Conservation (phyloP, 2,888 invertebrate genomes). For the Dryomyza anilis region DNA sequence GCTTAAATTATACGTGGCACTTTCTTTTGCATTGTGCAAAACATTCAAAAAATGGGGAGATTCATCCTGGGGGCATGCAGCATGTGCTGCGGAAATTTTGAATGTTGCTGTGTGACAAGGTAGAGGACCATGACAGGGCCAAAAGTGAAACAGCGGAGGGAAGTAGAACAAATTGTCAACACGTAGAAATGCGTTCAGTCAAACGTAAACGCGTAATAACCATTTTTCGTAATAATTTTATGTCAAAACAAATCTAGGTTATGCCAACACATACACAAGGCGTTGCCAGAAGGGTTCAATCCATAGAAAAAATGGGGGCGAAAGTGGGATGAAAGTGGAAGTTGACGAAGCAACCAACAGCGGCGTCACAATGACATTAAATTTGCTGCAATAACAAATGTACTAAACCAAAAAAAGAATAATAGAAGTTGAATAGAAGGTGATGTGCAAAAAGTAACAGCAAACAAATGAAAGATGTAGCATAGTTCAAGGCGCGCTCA, state of each 20-base stretch:
- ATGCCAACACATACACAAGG: constrained; percentile 28
- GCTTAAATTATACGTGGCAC: background rate
- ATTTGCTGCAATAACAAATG: constrained; percentile 1
- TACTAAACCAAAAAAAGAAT: background rate
- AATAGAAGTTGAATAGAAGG: background rate
- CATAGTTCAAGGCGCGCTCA: background rate
- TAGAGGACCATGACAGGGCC: too few relatives aligned
- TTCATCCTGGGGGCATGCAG: background rate
- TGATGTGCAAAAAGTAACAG: background rate
- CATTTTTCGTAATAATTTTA: constrained; percentile 51
- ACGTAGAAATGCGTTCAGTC: constrained; percentile 58
- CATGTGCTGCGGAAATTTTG: too few relatives aligned
- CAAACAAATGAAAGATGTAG: background rate
- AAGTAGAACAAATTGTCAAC: constrained; percentile 52
- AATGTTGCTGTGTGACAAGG: too few relatives aligned
- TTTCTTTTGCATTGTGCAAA: background rate
- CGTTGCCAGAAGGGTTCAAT: too few relatives aligned
- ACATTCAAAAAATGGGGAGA: background rate
- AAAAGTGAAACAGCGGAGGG: constrained; percentile 18
- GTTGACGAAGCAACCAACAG: background rate
- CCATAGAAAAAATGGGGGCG: background rate
- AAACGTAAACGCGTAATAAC: constrained; percentile 59
- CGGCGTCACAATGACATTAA: constrained; percentile 19
- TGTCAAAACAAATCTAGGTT: constrained; percentile 57
- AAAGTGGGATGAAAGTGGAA: background rate